phyloP scores from a whole-genome alignment of 2,888 invertebrate species.

The Clivina fossor region DNA sequence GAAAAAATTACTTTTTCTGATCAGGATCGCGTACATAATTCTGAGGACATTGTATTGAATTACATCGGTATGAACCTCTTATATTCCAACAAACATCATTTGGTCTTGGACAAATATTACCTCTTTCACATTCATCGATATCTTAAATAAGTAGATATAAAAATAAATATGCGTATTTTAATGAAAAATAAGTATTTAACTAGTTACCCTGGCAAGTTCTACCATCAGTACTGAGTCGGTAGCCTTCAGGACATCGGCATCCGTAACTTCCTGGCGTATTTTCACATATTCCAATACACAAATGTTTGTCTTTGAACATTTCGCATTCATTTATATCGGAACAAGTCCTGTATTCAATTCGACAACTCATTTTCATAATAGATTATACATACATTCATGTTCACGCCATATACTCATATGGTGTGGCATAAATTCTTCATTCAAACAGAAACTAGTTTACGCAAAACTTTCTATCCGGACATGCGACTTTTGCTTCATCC shows the following conservation, averaged over 20 bases:
- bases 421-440: no score
- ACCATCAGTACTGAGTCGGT: constrained; percentile 71
- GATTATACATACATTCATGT: no score
- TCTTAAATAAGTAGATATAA: constrained; percentile 53
- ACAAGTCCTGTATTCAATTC: constrained; percentile 67
- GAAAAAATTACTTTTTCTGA: constrained; percentile 81
- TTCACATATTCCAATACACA: constrained; percentile 76
- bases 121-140: constrained; percentile 69
- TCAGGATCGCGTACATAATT: constrained; percentile 78
- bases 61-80: constrained; percentile 85
- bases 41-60: constrained; percentile 79
- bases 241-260: constrained; percentile 80
- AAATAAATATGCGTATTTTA: not conserved
- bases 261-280: constrained; percentile 86
- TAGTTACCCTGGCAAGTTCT: constrained; percentile 79
- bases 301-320: constrained; percentile 68
- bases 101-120: constrained; percentile 57
- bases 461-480: no score
- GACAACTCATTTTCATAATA: no score
- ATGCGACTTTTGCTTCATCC: no score
- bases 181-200: not conserved
- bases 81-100: constrained; percentile 88
- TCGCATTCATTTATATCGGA: constrained; percentile 86
- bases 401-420: no score
- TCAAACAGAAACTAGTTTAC: no score